Evolutionary conservation across 2,888 invertebrate genomes (phyloP), one percentile per base, ranked within the genome.

Genomic region (Tanytarsus gracilentus): DNA sequence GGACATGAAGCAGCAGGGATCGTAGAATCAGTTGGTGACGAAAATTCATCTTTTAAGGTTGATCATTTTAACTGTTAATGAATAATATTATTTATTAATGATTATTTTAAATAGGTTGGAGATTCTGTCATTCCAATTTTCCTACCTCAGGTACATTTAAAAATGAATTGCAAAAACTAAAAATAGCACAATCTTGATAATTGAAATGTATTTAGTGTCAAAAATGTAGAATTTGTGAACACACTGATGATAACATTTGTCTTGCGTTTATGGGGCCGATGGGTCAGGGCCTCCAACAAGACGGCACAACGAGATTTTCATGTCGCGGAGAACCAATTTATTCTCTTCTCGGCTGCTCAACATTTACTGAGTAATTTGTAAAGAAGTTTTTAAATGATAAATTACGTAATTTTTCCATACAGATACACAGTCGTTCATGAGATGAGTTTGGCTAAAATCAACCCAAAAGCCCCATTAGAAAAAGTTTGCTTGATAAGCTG

Each of bases 1-100:
- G 99, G 99, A 0, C 99, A 99, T 69, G 99, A 99, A 76, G 98
- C 98, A 4, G 87, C 85, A 61, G 97, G 97, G 29, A 81, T 97
- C 67, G 96, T 98, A n/a, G 98, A 97, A 74, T 95, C 95, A 73
- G 81, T 98, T 52, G 98, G 98, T 14, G 97, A 97, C 0, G 21
- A 44, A 44, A 44, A 9, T 44, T 8, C 23, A 4, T n/a, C n/a
- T n/a, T n/a, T n/a, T n/a, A n/a, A n/a, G n/a, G n/a, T n/a, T n/a
- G n/a, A n/a, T n/a, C n/a, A n/a, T n/a, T n/a, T n/a, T n/a, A n/a
- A n/a, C n/a, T n/a, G n/a, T n/a, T n/a, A n/a, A n/a, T n/a, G n/a
- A n/a, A n/a, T n/a, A n/a, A n/a, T n/a, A n/a, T n/a, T n/a, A n/a
- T n/a, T n/a, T n/a, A n/a, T n/a, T n/a, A n/a, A n/a, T n/a, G n/a